Evolutionary conservation across 2,888 invertebrate genomes (phyloP), one percentile per base, ranked within the genome.

Genomic region (Crepidodera aurea): DNA sequence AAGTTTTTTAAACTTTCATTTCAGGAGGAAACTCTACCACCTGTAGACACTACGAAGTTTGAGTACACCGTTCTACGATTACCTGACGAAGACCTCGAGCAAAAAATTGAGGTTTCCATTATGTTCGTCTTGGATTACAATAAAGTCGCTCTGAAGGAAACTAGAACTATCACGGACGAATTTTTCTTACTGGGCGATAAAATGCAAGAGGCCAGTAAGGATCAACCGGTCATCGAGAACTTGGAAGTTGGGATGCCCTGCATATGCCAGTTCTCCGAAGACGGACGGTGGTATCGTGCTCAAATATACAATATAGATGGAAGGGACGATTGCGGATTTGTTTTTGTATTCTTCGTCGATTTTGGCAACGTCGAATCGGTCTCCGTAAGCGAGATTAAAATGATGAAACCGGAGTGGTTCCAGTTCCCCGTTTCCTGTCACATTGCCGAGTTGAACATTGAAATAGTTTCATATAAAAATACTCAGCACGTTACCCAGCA

Each of bases 221-320:
- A 75, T 2, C 83, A 84, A 71, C 80, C 84, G 0, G 74, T 78
- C 0, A 70, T 89, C 6, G 74, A 79, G 15, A 81, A 82, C 6
- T 78, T 83, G 67, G 81, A 72, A 54, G 39, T 79, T 60, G 83
- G 85, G 71, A 82, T 83, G 73, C 84, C 87, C 0, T 93, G 93
- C 74, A 79, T 89, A 60, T 86, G 88, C 27, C 78, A 84, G 44
- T 90, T 84, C 69, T 79, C 82, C 0, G 84, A 84, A 53, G 90
- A 92, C 74, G 81, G 82, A 0, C 71, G 79, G 29, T 94, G 92
- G 92, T 92, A 92, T 76, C 84, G 94, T 62, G 92, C 89, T 0
- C 74, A 83, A 10, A 84, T 94, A 53, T 76, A 84, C 40, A 82
- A 86, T 53, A 80, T 83, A 51, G 82, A 84, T 66, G 70, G 72